Evolutionary conservation across 2,888 invertebrate genomes (phyloP).

Genomic region (Galeruca laticollis): DNA sequence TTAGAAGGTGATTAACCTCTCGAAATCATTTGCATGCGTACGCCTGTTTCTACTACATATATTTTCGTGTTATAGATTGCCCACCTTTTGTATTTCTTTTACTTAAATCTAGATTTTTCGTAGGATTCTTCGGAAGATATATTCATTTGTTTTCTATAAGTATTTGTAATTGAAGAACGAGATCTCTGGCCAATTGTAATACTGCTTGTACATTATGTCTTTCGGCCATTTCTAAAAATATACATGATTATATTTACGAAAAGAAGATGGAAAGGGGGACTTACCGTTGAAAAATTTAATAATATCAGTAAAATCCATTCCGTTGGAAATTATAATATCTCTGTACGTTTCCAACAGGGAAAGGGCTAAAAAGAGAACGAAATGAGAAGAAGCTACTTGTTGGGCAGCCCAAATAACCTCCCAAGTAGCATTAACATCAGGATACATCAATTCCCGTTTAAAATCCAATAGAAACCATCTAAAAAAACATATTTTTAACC

Average conservation of each 20-base stretch:
- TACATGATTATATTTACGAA: neutral
- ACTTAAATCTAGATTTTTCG: slow-evolving; percentile 4
- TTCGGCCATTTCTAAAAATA: slow-evolving; percentile 93
- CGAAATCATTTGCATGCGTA: no score
- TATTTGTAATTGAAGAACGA: slow-evolving; percentile 90
- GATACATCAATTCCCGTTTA: slow-evolving; percentile 92
- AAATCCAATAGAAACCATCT: slow-evolving; percentile 97
- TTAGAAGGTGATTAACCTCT: neutral
- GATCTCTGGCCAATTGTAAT: slow-evolving; percentile 84
- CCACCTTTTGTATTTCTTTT: slow-evolving; percentile 8
- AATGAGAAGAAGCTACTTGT: slow-evolving; percentile 86
- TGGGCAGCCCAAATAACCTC: slow-evolving; percentile 97
- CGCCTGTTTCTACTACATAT: neutral
- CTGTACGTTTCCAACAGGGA: slow-evolving; percentile 93
- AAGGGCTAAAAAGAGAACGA: slow-evolving; percentile 92
- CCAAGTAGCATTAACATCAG: slow-evolving; percentile 95
- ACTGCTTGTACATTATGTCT: slow-evolving; percentile 89
- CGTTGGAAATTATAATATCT: slow-evolving; percentile 93
- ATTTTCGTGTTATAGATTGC: slow-evolving; percentile 18
- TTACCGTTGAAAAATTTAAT: slow-evolving; percentile 98
- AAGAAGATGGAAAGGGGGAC: slow-evolving; percentile 43
- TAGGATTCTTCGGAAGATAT: neutral
- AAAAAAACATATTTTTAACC: neutral
- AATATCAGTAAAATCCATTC: slow-evolving; percentile 98
- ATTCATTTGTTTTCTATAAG: slow-evolving; percentile 88